Evolutionary conservation across 1,140 invertebrate species (phyloP), one percentile per base, ranked within the genome.

Genomic region (roundworm (Caenorhabditis elegans)): DNA sequence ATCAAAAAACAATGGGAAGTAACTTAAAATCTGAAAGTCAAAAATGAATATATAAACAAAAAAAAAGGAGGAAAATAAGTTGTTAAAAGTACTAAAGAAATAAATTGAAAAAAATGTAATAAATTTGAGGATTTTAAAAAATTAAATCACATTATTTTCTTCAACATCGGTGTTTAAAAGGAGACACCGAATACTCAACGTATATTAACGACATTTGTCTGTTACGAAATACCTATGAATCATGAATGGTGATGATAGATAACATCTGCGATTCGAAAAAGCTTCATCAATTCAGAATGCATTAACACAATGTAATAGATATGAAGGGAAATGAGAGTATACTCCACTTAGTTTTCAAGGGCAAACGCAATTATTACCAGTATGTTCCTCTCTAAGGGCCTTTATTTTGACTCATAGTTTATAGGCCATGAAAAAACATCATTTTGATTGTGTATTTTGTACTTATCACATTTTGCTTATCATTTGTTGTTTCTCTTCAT

Each of bases 281-380:
- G 15, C 6, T 43, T 5, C 15, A 43, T 5, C 39, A n/a, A n/a
- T 43, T 43, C 39, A 43, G 39, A 43, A 43, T n/a, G n/a, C n/a
- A n/a, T n/a, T 24, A 17, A 51, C 10, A 2, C 13, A 24, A 31
- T 60, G 53, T 60, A 60, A 34, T 60, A 34, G 26, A 22, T 70
- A 39, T 39, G 31, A 22, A 34, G 11, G n/a, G 34, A 43, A 43
- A 43, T 43, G 10, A 70, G 60, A 70, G 60, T 70, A 39, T 34
- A 70, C 60, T 70, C 34, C 34, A 39, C 28, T 60, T 60, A 5
- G 26, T 53, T 60, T 28, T 70, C 60, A 70, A 70, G 34, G 60
- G 34, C 60, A 70, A 31, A 70, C 60, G 34, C 60, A 60, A 60
- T 31, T 60, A 60, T n/a, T 65, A 13, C 10, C 60, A 70, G 60